Evolutionary conservation across 2,888 invertebrate species (phyloP), one percentile per base, ranked within the genome.

Genomic region (Yponomeuta evonymella): DNA sequence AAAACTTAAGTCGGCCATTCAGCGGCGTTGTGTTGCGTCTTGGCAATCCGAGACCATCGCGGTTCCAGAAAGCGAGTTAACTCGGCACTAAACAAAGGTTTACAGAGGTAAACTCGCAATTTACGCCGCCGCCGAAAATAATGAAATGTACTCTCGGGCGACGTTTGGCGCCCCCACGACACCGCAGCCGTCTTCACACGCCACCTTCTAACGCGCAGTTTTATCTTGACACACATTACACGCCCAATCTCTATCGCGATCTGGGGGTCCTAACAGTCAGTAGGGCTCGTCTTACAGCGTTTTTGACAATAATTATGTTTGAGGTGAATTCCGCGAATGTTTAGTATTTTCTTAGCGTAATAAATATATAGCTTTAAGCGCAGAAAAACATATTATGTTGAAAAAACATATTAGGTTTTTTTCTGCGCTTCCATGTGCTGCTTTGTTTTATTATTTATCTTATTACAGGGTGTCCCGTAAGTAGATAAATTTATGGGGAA

Each of bases 41-140:
- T 62, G 23, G 68, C 65, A 36, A 48, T 58, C 68, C 64, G 75
- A 73, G 73, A 74, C 73, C 66, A 63, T 72, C 51, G 65, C 43
- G 71, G 72, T 74, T 74, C 74, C 77, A 67, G 71, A 36, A 72
- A 76, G 70, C 71, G 71, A 71, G 73, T 73, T 74, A 70, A 78
- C 75, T 74, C 76, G 75, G 77, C 73, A 73, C 78, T 79, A 76
- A 79, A 81, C 78, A 81, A 80, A 78, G 78, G 78, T 74, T 71
- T 63, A 71, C 23, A 36, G 75, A 74, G 76, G 73, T 74, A 71
- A 72, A 67, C 70, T 43, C 58, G 70, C 71, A 67, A 69, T 76
- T 77, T 73, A 75, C 70, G 75, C 73, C 74, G 75, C 73, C 74
- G 72, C 79, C 79, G 71, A 81, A 80, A 82, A 81, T 78, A 79